Base-by-base conservation (phyloP, 1,140 invertebrate genomes). In the Atta cephalotes region DNA sequence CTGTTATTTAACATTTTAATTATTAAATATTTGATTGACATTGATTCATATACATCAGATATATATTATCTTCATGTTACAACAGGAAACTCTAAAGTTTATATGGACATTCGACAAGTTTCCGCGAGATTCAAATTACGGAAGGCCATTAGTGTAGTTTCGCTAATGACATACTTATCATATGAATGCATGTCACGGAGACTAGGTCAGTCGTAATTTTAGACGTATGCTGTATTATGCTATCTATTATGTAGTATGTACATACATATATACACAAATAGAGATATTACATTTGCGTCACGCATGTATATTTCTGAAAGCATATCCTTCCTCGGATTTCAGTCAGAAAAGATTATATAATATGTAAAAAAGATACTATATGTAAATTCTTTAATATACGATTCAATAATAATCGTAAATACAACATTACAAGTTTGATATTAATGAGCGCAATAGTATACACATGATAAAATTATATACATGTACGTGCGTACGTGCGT, bases 131-230 rank as follows among this genome's bases (percentile, higher is more conserved):
- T 84, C 80, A 84, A 84, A 84, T 84, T 74, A 74, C 39, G 63
- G 56, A 25, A 62, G 28, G 68, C 56, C 80, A 82, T 90, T 90
- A 90, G 88, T 72, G 39, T 86, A 51, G 85, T 66, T 63, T 28
- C 78, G 31, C 78, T 89, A 89, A 89, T 87, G 79, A 86, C 72
- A 45, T 74, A 82, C 60, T 90, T 90, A 90, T 87, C 89, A 90
- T 90, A 89, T 90, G 89, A 90, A 90, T 90, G 68, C 89, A 76
- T 71, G 89, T 87, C 88, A 80, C 68, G 35, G 74, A 80, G 88
- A 87, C 88, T 90, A 39, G 86, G 88, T 88, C 86, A 86, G 81
- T 49, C 77, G 62, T 84, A 78, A 90, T 88, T 86, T 78, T 86
- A 39, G 25, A 28, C 28, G 68, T 78, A 71, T 56, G 78, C n/a